A percentile compares a stretch with the other conserved stretches of the same genome.
Conservation (phyloP, 2,113 vertebrate species). For the Trichechus manatus region DNA sequence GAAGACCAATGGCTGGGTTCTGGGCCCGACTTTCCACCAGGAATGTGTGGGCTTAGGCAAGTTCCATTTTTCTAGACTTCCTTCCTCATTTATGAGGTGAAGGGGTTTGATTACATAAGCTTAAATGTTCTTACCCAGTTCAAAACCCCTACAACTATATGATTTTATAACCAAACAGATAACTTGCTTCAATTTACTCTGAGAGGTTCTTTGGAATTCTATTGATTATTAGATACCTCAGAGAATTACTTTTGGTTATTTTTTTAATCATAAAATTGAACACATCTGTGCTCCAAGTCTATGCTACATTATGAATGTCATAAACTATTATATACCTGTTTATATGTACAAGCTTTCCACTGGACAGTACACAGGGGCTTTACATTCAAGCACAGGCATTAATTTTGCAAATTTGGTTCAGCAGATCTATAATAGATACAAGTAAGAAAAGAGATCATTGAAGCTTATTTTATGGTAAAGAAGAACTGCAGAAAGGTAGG, state of each 20-base stretch:
- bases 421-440: background rate
- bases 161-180: background rate
- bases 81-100: background rate
- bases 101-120: background rate
- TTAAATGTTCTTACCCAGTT: background rate
- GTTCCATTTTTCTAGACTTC: background rate
- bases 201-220: background rate
- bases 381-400: background rate
- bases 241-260: background rate
- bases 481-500: slow-evolving; percentile 7
- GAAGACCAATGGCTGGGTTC: background rate
- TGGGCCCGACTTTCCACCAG: background rate
- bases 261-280: slow-evolving; percentile 42
- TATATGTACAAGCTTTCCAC: background rate
- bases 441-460: background rate
- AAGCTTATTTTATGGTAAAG: background rate
- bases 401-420: background rate
- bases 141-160: background rate
- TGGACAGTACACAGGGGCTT: background rate
- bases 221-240: background rate
- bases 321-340: background rate
- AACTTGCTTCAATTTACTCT: background rate
- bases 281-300: background rate
- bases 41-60: background rate
- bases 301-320: background rate